Evolutionary conservation across 2,888 invertebrate genomes (phyloP).

Genomic region (Strigamia crassipes): DNA sequence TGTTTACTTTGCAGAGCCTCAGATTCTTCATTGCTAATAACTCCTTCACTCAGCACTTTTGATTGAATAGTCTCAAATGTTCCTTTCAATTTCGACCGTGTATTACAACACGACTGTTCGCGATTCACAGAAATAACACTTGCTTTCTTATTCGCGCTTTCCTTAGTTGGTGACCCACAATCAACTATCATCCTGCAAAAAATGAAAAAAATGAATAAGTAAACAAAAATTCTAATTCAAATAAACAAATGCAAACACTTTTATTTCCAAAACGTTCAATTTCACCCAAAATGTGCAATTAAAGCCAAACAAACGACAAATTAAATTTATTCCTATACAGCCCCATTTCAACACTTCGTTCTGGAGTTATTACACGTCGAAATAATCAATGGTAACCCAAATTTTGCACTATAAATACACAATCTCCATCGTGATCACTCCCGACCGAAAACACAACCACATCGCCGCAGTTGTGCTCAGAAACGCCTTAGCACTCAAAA

Average conservation of each 20-base stretch:
- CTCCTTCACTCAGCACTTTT: background rate
- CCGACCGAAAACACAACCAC: background rate
- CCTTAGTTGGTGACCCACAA: background rate
- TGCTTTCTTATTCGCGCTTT: background rate
- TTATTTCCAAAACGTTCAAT: background rate
- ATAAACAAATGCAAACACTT: background rate
- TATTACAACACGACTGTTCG: background rate
- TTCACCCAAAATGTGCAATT: background rate
- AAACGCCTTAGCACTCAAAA: background rate
- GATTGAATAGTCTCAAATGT: background rate
- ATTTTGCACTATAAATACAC: background rate
- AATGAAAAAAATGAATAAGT: background rate
- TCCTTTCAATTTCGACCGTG: slow-evolving; percentile 1
- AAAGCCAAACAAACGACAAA: background rate
- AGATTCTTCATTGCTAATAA: background rate
- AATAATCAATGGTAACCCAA: background rate
- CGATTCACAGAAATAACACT: slow-evolving; percentile 14
- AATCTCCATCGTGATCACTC: background rate
- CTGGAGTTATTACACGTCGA: background rate
- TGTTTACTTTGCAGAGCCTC: slow-evolving; percentile 14
- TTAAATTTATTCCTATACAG: background rate
- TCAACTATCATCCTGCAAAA: slow-evolving; percentile 24
- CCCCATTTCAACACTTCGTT: background rate
- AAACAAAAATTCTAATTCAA: background rate
- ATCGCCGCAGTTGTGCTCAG: background rate